Conservation (phyloP, 2,113 vertebrate genomes). For the Leptobrachium leishanense region DNA sequence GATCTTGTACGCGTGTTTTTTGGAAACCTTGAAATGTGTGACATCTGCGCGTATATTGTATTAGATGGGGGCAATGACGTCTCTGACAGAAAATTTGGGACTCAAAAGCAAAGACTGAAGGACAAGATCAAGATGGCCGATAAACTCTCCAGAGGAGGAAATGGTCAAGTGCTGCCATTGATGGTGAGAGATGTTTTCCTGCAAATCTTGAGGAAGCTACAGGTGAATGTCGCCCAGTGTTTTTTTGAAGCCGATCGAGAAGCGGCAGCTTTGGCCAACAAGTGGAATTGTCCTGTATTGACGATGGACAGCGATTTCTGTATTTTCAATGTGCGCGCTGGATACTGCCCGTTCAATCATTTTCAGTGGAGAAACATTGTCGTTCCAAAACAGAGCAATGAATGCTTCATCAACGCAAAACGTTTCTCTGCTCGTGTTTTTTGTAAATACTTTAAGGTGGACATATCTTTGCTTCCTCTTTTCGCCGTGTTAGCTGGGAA, state of each 20-base stretch:
- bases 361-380: constrained; percentile 81
- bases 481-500: constrained; percentile 86
- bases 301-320: constrained; percentile 93
- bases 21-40: constrained; percentile 70
- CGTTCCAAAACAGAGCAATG: constrained; percentile 50
- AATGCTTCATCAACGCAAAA: constrained; percentile 73
- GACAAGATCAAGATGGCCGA: constrained; percentile 78
- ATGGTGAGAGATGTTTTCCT: constrained; percentile 78
- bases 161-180: constrained; percentile 77
- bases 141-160: constrained; percentile 67
- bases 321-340: constrained; percentile 83
- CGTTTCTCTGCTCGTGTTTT: constrained; percentile 71
- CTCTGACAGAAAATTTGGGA: constrained; percentile 82
- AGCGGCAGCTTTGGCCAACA: constrained; percentile 83
- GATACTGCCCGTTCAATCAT: constrained; percentile 78
- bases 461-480: constrained; percentile 76
- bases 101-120: constrained; percentile 72
- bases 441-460: constrained; percentile 74
- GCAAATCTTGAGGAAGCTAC: constrained; percentile 73
- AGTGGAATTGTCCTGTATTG: constrained; percentile 87
- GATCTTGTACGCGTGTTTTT: constrained; percentile 72
- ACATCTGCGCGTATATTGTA: constrained; percentile 80
- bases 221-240: constrained; percentile 81
- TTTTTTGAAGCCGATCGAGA: constrained; percentile 88
- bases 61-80: constrained; percentile 86